A percentile compares a stretch with the other conserved stretches of the same genome.
Evolutionary conservation across 2,888 invertebrate genomes (phyloP).

Genomic region (Diarsia brunnea): DNA sequence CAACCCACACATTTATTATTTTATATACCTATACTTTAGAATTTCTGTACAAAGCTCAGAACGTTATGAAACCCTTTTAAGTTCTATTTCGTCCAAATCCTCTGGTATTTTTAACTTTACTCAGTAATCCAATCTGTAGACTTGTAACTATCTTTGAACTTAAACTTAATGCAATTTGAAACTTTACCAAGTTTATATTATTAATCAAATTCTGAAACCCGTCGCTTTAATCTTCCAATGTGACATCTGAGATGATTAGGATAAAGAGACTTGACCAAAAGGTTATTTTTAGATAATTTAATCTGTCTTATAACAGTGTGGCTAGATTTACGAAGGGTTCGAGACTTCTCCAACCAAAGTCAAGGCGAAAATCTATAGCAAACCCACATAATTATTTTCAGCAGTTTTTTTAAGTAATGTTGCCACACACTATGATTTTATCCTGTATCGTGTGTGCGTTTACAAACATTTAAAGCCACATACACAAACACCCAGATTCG

Average conservation of each 20-base stretch:
- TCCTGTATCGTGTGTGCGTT: no score
- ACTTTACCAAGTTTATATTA: conserved; percentile 41
- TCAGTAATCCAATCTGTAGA: conserved; percentile 29
- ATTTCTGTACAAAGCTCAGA: background rate
- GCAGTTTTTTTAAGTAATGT: no score
- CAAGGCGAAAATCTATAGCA: background rate
- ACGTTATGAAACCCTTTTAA: background rate
- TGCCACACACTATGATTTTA: no score
- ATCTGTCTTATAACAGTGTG: background rate
- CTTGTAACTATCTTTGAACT: conserved; percentile 44
- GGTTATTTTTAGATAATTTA: background rate
- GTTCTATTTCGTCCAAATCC: background rate
- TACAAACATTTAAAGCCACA: no score
- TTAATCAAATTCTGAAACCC: conserved; percentile 46
- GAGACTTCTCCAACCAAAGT: background rate
- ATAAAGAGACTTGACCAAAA: background rate
- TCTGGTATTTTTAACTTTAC: conserved; percentile 13
- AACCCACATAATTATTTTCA: no score
- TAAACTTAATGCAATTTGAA: conserved; percentile 47
- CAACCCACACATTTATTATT: background rate
- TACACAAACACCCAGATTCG: no score
- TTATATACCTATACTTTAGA: no score
- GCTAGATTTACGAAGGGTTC: background rate
- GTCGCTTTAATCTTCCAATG: conserved; percentile 33
- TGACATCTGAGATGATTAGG: conserved; percentile 37